Percentiles rank a stretch among this genome's conserved stretches.
phyloP scores from a whole-genome alignment of 2,888 invertebrate species.

The Carterocephalus palaemon region DNA sequence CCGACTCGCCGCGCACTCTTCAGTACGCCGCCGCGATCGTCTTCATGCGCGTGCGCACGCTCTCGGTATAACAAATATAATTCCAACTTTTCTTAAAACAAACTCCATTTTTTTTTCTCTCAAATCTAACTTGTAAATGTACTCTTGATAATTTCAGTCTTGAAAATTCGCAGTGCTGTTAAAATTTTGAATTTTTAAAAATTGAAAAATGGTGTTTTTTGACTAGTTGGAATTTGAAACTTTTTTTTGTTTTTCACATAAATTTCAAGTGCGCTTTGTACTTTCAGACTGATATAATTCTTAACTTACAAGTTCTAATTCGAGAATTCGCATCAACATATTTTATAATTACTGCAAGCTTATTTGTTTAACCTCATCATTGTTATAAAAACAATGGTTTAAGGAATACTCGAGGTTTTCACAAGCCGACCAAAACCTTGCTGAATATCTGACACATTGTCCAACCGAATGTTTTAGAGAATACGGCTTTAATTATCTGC shows the following conservation, averaged over 20 bases:
- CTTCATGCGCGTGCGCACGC: constrained; percentile 13
- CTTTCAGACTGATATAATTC: constrained; percentile 5
- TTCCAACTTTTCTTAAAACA: constrained; percentile 15
- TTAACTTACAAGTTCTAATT: too few species aligned
- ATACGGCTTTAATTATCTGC: constrained; percentile 16
- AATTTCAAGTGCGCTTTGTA: constrained; percentile 2
- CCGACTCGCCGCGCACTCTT: too few species aligned
- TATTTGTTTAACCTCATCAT: constrained; percentile 1
- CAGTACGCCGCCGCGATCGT: constrained; percentile 18
- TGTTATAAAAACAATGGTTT: constrained; percentile 9
- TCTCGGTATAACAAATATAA: constrained; percentile 14
- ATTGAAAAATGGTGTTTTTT: not conserved
- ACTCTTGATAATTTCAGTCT: too few species aligned
- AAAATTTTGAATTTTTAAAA: not conserved
- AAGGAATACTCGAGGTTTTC: constrained; percentile 15
- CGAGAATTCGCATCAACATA: too few species aligned
- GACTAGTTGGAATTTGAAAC: not conserved
- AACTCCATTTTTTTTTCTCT: too few species aligned
- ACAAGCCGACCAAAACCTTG: constrained; percentile 17
- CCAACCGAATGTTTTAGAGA: constrained; percentile 15
- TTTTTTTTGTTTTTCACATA: not conserved
- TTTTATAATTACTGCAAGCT: too few species aligned
- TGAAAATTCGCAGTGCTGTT: too few species aligned
- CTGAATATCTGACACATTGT: constrained; percentile 25
- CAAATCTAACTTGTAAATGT: too few species aligned